These are phyloP conservation scores for Sebastolobus altivelis DNA, from an alignment of 2,797 vertebrate species.

Conservation along the genomic window DNA sequence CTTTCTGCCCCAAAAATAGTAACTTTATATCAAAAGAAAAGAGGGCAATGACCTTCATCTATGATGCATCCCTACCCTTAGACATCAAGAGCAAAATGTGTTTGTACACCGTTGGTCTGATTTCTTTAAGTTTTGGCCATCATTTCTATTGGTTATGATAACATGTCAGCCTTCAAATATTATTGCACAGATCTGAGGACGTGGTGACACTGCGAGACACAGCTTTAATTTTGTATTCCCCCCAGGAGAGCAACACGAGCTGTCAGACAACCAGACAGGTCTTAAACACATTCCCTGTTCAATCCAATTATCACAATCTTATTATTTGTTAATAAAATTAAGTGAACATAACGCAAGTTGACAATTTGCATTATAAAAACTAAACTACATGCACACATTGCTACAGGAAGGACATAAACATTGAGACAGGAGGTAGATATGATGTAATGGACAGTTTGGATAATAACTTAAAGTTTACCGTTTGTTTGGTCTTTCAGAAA, in stretches of 20 bases:
- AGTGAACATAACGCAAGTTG: not conserved
- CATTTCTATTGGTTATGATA: conserved; percentile 21
- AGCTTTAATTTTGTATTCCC: conserved; percentile 23
- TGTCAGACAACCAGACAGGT: conserved; percentile 15
- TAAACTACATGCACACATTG: not conserved
- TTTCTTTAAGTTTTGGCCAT: conserved; percentile 5
- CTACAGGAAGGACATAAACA: not conserved
- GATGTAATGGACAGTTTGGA: not conserved
- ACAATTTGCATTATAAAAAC: not conserved
- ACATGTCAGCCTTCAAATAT: conserved; percentile 17
- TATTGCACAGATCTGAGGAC: conserved; percentile 26
- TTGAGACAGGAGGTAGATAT: not conserved
- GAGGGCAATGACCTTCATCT: not conserved
- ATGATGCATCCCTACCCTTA: not conserved
- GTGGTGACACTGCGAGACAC: not conserved
- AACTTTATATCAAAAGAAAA: conserved; percentile 4
- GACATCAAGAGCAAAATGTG: conserved; percentile 3
- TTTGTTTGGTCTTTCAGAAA: not conserved
- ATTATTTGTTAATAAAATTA: conserved; percentile 6
- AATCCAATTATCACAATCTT: conserved; percentile 9
- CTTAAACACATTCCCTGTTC: conserved; percentile 20
- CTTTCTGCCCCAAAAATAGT: conserved; percentile 17
- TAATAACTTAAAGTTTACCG: not conserved
- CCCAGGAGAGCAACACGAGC: conserved; percentile 7
- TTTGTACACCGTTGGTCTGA: not conserved